Evolutionary conservation across 1,140 invertebrate species (phyloP).

Genomic region (Cotesia glomerata): DNA sequence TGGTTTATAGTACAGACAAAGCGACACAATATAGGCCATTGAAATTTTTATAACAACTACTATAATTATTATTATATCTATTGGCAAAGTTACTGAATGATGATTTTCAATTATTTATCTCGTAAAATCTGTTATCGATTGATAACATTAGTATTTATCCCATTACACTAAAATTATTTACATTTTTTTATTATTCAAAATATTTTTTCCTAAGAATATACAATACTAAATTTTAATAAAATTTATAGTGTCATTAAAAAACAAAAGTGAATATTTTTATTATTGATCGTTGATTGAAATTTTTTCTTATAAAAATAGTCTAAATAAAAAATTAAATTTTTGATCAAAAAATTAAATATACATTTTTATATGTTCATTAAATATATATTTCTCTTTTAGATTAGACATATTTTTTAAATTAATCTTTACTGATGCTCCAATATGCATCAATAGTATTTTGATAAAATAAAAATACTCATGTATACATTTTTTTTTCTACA

Average conservation of each 20-base stretch:
- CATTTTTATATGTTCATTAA: slow-evolving; percentile 19
- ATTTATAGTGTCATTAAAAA: slow-evolving; percentile 18
- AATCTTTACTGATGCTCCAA: background rate
- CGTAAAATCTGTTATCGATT: slow-evolving; percentile 13
- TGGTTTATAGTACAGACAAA: background rate
- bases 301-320: slow-evolving; percentile 40
- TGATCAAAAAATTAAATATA: slow-evolving; percentile 29
- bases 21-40: background rate
- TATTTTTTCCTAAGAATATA: slow-evolving; percentile 38
- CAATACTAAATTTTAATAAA: slow-evolving; percentile 20
- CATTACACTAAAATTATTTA: slow-evolving; percentile 31
- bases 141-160: slow-evolving; percentile 14
- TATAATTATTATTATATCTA: background rate
- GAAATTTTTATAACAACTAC: background rate
- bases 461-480: background rate
- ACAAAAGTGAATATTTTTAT: slow-evolving; percentile 19
- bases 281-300: slow-evolving; percentile 23
- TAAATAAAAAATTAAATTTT: slow-evolving; percentile 37
- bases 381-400: slow-evolving; percentile 8
- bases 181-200: slow-evolving; percentile 45
- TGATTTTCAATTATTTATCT: background rate
- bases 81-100: slow-evolving; percentile 2
- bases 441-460: background rate
- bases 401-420: background rate
- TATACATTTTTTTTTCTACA: slow-evolving; percentile 31